Base-by-base conservation (phyloP, 2,113 vertebrate genomes). In the Onychostoma macrolepis region DNA sequence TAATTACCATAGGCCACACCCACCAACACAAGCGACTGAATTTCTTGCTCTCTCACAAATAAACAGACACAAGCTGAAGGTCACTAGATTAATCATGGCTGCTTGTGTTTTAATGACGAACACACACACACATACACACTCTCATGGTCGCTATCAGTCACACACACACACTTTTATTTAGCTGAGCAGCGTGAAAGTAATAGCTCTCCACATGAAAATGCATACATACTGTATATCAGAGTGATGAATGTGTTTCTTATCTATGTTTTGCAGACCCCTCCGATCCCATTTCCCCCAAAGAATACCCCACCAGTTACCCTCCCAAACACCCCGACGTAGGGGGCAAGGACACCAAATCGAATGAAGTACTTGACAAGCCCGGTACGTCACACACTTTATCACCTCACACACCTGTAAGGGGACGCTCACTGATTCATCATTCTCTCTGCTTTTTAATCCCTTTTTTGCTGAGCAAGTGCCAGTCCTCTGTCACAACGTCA, bases 251-350 rank as follows among this genome's bases (percentile, higher is more conserved):
- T 63, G 45, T 24, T 0, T 85, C 50, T 50, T 21, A 21, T 92
- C 86, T 94, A 61, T 92, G 82, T 87, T 92, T 94, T 90, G 30
- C 93, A 99, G 98, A 96, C 96, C 97, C 97, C 33, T 95, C 96
- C 89, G 97, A 97, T 8, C 95, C 96, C 12, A 91, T 95, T 89
- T 94, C 95, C 88, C 91, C 96, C 90, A 96, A 96, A 95, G 94
- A 96, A 92, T 94, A 94, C 17, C 96, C 97, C 82, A 98, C 97
- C 86, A 96, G 92, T 93, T 95, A 94, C 86, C 93, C 96, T 0
- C 96, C 98, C 65, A 96, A 96, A 84, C 93, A 96, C 90, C 67
- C 96, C 87, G 97, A 97, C 12, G 93, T 93, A 86, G 96, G 95
- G 0, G 94, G 93, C 85, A 98, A 97, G 92, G 97, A 96, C 84